Percentiles rank a stretch among this genome's conserved stretches.
Conservation (phyloP, 1,140 invertebrate genomes). For the Drosophila mojavensis region DNA sequence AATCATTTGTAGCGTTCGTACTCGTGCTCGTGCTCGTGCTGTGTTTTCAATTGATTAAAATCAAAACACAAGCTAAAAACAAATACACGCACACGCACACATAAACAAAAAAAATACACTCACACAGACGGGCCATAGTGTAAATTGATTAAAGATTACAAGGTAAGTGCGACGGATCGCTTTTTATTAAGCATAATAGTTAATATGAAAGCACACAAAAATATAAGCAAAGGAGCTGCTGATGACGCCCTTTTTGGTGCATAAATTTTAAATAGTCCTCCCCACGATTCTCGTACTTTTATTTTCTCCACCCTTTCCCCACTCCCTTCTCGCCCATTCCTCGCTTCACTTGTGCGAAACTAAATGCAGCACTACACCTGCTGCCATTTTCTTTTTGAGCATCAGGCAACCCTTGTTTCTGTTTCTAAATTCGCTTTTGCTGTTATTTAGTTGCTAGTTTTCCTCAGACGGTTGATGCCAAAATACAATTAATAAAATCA, state of each 20-base stretch:
- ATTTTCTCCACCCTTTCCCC: not conserved
- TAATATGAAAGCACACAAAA: conserved; percentile 29
- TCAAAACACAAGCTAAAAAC: conserved; percentile 66
- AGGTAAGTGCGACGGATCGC: conserved; percentile 54
- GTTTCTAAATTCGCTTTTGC: not conserved
- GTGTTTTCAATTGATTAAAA: conserved; percentile 81
- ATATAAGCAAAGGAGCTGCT: conserved; percentile 22
- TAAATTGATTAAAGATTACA: conserved; percentile 79
- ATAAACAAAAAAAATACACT: conserved; percentile 33
- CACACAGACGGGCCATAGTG: conserved; percentile 55
- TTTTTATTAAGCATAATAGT: conserved; percentile 62
- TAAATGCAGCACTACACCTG: conserved; percentile 65
- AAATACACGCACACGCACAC: conserved; percentile 26
- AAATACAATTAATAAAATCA: conserved; percentile 75
- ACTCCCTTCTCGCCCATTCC: not conserved
- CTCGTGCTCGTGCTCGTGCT: conserved; percentile 69
- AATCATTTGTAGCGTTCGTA: conserved; percentile 72
- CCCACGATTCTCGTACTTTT: conserved; percentile 9
- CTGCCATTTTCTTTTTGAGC: conserved; percentile 74
- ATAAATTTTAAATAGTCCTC: conserved; percentile 47
- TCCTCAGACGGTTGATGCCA: conserved; percentile 50
- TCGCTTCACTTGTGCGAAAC: conserved; percentile 7
- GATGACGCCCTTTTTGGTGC: conserved; percentile 71
- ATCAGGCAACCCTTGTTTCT: conserved; percentile 62
- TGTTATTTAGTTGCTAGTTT: conserved; percentile 32